Conservation (phyloP, 1,140 invertebrate genomes). For the Apis cerana region DNA sequence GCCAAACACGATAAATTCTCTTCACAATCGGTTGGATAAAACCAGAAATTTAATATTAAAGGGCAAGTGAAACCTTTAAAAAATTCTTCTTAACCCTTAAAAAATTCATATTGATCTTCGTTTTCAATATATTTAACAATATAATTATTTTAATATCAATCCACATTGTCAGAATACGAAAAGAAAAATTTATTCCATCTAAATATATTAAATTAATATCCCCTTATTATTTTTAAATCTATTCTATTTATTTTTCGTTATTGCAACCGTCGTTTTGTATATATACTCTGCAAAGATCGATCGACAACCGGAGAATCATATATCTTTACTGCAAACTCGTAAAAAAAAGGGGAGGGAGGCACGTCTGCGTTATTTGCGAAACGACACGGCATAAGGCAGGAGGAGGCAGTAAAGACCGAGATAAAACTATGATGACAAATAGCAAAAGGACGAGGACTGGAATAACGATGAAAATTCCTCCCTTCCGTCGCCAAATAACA, state of each 20-base stretch:
- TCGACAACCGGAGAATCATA: neutral
- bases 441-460: neutral
- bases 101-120: neutral
- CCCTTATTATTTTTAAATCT: too few relatives aligned
- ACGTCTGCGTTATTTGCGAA: neutral
- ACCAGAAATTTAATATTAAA: neutral
- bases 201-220: too few relatives aligned
- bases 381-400: too few relatives aligned
- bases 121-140: neutral
- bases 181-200: too few relatives aligned
- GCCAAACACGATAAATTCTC: neutral
- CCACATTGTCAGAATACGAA: too few relatives aligned
- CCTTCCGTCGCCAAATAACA: neutral
- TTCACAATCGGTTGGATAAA: neutral
- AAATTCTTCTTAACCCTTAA: neutral
- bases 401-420: neutral
- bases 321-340: slow-evolving; percentile 4
- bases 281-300: neutral
- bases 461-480: neutral
- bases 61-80: neutral
- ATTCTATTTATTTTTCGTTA: too few relatives aligned
- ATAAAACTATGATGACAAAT: slow-evolving; percentile 6
- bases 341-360: too few relatives aligned
- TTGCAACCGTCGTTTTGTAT: neutral
- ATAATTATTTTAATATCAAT: too few relatives aligned